Conservation (phyloP, 2,113 vertebrate genomes). For the Mesoclemmys tuberculata region DNA sequence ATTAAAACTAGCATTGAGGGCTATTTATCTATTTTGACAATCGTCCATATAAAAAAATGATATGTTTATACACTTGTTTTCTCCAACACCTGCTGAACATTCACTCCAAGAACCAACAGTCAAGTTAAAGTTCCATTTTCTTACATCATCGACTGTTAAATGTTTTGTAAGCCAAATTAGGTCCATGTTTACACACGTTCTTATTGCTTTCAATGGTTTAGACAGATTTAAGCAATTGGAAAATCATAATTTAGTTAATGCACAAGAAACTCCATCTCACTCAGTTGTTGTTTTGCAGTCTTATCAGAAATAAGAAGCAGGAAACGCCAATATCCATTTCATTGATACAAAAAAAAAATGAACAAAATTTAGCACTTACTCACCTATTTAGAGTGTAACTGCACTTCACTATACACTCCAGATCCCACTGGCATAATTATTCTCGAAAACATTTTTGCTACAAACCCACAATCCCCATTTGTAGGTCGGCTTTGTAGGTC, state of each 20-base stretch:
- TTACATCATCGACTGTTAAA: neutral
- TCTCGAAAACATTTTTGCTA: neutral
- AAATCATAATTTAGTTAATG: neutral
- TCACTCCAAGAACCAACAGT: neutral
- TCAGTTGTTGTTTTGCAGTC: neutral
- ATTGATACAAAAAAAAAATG: neutral
- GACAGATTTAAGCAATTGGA: neutral
- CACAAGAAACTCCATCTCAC: neutral
- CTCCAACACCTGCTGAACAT: neutral
- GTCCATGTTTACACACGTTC: neutral
- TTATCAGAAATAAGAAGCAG: neutral
- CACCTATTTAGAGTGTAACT: neutral
- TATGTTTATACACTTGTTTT: neutral
- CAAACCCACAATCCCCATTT: neutral
- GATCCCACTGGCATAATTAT: neutral
- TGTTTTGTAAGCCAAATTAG: neutral
- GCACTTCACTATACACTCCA: neutral
- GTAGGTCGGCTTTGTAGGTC: neutral
- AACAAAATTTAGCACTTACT: neutral
- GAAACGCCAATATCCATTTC: neutral
- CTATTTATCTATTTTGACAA: no score
- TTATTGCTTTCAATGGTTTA: neutral
- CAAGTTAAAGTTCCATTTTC: neutral
- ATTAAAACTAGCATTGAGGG: neutral
- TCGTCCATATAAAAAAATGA: neutral